phyloP scores from a whole-genome alignment of 2,888 invertebrate species.

The Dromius quadrimaculatus region DNA sequence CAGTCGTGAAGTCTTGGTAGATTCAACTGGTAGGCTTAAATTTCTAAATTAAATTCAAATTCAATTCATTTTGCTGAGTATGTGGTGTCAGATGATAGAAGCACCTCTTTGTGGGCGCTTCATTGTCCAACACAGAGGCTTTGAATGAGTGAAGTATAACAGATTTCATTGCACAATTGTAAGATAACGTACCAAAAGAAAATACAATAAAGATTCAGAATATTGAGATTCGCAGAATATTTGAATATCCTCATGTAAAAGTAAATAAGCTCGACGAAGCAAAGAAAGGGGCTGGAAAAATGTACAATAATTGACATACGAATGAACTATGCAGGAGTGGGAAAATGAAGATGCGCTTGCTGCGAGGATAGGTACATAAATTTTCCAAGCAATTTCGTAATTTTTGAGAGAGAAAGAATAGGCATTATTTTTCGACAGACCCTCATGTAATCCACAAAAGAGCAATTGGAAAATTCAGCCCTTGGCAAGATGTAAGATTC shows the following conservation, averaged over 20 bases:
- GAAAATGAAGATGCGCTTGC: slow-evolving; percentile 29
- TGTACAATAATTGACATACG: slow-evolving; percentile 42
- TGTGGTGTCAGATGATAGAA: no score
- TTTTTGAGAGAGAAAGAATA: slow-evolving; percentile 42
- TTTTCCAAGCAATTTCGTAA: slow-evolving; percentile 45
- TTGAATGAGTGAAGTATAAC: no score
- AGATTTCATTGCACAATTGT: no score
- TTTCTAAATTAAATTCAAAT: no score
- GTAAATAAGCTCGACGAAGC: slow-evolving; percentile 25
- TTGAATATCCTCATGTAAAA: slow-evolving; percentile 20
- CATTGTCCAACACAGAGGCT: no score
- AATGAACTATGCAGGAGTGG: slow-evolving; percentile 39
- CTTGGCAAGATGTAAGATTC: slow-evolving; percentile 32
- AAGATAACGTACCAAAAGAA: no score
- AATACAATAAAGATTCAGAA: slow-evolving; percentile 7
- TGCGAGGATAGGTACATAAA: slow-evolving; percentile 36
- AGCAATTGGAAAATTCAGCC: slow-evolving; percentile 44
- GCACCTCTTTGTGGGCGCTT: no score
- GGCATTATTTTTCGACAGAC: slow-evolving; percentile 39
- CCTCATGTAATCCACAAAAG: slow-evolving; percentile 40
- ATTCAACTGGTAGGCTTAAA: no score
- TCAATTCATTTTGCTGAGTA: no score
- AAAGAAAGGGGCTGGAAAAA: slow-evolving; percentile 24
- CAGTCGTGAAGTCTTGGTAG: no score
- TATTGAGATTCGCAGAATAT: slow-evolving; percentile 23